A percentile compares a stretch with the other conserved stretches of the same genome.
phyloP scores from a whole-genome alignment of 1,140 invertebrate genomes.

The Tribolium castaneum region DNA sequence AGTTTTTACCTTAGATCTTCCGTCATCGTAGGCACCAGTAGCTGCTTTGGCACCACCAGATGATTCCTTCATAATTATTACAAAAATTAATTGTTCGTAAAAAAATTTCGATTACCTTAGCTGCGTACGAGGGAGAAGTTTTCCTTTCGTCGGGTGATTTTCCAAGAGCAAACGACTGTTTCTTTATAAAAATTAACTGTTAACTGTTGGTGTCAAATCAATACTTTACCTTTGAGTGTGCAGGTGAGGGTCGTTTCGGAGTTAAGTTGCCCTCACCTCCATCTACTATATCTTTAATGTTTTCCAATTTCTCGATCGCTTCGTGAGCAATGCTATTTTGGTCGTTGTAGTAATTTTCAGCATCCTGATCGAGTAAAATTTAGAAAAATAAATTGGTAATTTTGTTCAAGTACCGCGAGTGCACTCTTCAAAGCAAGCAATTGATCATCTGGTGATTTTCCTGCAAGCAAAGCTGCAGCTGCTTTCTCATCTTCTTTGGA shows the following conservation, averaged over 20 bases:
- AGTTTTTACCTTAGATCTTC: too few species aligned
- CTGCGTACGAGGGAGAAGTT: too few species aligned
- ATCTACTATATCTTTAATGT: constrained; percentile 53
- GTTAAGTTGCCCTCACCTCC: constrained; percentile 50
- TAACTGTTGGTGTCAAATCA: too few species aligned
- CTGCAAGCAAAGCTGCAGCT: not conserved
- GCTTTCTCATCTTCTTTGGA: constrained; percentile 1
- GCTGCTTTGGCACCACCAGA: too few species aligned
- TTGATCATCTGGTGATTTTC: constrained; percentile 20
- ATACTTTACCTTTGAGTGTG: too few species aligned
- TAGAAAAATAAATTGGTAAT: not conserved
- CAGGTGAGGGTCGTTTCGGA: constrained; percentile 29
- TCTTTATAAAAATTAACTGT: not conserved
- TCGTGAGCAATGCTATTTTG: constrained; percentile 51
- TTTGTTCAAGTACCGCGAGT: not conserved
- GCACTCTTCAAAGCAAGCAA: not conserved
- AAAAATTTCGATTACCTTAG: too few species aligned
- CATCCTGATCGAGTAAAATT: not conserved
- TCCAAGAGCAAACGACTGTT: not conserved
- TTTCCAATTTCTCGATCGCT: constrained; percentile 55
- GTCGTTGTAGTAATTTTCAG: constrained; percentile 51
- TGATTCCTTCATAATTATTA: too few species aligned
- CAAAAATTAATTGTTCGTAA: too few species aligned
- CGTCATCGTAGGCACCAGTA: too few species aligned
- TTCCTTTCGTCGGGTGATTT: too few species aligned